These are phyloP conservation scores for Anguilla japonica DNA, from an alignment of 2,113 vertebrate species.

Conservation along the genomic window DNA sequence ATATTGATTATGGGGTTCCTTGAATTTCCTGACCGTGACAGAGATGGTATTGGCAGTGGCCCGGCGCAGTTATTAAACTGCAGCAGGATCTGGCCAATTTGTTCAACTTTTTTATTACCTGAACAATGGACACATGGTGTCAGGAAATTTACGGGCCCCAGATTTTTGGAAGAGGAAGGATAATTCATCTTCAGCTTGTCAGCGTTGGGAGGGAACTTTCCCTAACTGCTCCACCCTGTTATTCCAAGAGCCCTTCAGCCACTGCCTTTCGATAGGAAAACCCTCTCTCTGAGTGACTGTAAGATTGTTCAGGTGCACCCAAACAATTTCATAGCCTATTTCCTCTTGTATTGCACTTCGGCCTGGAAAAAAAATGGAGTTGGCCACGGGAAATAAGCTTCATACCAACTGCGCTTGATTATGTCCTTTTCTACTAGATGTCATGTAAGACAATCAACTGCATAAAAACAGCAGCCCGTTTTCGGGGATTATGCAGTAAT, in stretches of 20 bases:
- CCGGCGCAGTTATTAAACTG: conserved; percentile 38
- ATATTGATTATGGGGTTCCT: conserved; percentile 53
- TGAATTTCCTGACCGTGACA: conserved; percentile 49
- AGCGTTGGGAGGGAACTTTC: conserved; percentile 27
- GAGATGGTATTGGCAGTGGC: conserved; percentile 47
- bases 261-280: not conserved
- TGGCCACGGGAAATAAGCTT: not conserved
- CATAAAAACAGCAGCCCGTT: not conserved
- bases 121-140: conserved; percentile 40
- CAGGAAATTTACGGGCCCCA: conserved; percentile 27
- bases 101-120: conserved; percentile 46
- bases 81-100: conserved; percentile 31
- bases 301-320: not conserved
- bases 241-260: conserved; percentile 10
- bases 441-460: conserved; percentile 30
- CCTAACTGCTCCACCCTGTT: not conserved
- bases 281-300: not conserved
- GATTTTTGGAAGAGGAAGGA: conserved; percentile 27
- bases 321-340: not conserved
- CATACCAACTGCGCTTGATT: not conserved
- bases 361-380: not conserved
- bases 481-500: too few relatives aligned
- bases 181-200: conserved; percentile 32
- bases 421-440: not conserved
- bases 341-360: not conserved